These are phyloP conservation scores for Petrocephalus sullivani DNA, from an alignment of 2,797 vertebrate genomes.

Conservation along the genomic window DNA sequence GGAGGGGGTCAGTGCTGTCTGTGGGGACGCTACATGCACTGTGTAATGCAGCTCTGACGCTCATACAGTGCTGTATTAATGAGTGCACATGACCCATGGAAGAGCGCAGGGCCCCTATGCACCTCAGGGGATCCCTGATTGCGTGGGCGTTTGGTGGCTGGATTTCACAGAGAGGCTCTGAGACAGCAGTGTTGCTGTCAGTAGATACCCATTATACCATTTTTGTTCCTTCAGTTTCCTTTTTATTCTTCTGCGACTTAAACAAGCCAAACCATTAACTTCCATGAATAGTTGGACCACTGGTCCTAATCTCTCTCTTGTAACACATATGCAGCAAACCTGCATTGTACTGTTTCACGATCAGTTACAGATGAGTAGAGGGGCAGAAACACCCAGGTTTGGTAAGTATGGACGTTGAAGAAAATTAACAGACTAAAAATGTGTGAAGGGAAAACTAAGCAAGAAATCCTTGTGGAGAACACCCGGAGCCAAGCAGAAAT, in stretches of 20 bases:
- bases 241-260: not conserved
- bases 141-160: not conserved
- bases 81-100: slow-evolving; percentile 57
- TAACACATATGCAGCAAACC: not conserved
- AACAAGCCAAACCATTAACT: not conserved
- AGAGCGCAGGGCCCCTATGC: slow-evolving; percentile 41
- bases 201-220: not conserved
- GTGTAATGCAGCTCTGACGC: slow-evolving; percentile 54
- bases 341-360: not conserved
- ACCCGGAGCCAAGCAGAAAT: not conserved
- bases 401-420: not conserved
- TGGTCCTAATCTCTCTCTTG: not conserved
- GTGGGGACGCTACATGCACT: slow-evolving; percentile 69
- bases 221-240: not conserved
- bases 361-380: not conserved
- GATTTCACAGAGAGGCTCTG: not conserved
- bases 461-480: not conserved
- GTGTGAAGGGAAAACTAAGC: not conserved
- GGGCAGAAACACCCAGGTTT: not conserved
- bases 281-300: not conserved
- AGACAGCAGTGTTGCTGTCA: not conserved
- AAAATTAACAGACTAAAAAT: not conserved
- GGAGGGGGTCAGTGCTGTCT: slow-evolving; percentile 61
- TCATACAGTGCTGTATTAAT: slow-evolving; percentile 64
- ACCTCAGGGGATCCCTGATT: not conserved